These are phyloP conservation scores for Drosophila tanythrix DNA, from an alignment of 2,888 invertebrate species.

Conservation along the genomic window DNA sequence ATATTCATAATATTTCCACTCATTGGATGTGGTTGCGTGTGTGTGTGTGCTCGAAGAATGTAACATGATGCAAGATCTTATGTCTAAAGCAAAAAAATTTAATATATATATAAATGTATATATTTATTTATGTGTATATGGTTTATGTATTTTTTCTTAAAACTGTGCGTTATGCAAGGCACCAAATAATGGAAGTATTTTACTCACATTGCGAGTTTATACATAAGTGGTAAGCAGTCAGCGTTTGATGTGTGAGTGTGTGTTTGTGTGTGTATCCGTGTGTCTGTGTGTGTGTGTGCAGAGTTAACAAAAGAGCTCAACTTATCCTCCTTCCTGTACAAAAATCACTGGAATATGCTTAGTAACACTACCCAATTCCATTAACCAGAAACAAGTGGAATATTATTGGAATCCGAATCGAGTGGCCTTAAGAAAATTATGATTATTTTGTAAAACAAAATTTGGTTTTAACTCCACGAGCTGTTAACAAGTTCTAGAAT, in stretches of 20 bases:
- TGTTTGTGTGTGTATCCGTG: not conserved
- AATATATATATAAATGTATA: conserved; percentile 14
- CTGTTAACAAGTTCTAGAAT: not conserved
- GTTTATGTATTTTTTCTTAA: conserved; percentile 37
- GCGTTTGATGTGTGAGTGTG: conserved; percentile 10
- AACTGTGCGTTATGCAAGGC: conserved; percentile 45
- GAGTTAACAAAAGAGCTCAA: conserved; percentile 4
- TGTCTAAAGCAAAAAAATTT: conserved; percentile 31
- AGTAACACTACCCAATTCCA: not conserved
- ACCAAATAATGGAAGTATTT: conserved; percentile 40
- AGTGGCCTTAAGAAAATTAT: not conserved
- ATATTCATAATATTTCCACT: conserved; percentile 33
- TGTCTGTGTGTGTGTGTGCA: conserved; percentile 3
- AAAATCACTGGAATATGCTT: conserved; percentile 5
- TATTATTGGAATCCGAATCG: not conserved
- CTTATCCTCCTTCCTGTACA: conserved; percentile 4
- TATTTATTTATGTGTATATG: conserved; percentile 34
- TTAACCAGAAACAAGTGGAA: not conserved
- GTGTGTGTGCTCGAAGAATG: conserved; percentile 21
- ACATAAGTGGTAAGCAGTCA: conserved; percentile 23
- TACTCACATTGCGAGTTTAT: conserved; percentile 13
- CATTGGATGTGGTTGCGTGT: conserved; percentile 3
- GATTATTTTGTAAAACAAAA: not conserved
- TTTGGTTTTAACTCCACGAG: not conserved
- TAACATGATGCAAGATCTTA: conserved; percentile 36